Conservation (phyloP, 2,113 vertebrate genomes). For the Microtus pennsylvanicus region DNA sequence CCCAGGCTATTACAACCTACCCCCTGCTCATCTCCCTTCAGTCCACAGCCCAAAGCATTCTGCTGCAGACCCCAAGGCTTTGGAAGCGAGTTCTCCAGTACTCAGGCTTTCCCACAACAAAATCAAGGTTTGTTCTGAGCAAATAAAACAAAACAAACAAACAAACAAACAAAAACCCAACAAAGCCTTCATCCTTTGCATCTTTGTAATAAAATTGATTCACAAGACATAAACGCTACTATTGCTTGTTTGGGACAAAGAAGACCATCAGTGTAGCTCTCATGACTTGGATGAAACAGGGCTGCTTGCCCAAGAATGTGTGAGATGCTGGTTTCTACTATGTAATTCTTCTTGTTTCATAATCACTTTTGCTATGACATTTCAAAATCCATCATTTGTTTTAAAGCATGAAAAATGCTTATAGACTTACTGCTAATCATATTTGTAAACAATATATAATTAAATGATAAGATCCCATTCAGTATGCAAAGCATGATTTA, state of each 20-base stretch:
- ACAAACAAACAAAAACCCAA: no score
- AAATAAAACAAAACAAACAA: no score
- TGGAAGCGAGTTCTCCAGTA: no score
- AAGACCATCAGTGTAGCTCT: rapidly evolving
- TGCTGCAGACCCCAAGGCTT: no score
- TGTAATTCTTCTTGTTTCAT: background rate
- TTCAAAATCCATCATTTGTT: background rate
- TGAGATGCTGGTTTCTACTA: background rate
- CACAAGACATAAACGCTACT: background rate
- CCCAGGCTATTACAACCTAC: no score
- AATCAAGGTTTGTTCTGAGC: no score
- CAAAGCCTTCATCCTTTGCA: slow-evolving; percentile 45
- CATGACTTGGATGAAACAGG: background rate
- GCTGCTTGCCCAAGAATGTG: background rate
- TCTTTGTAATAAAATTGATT: background rate
- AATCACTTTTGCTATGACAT: background rate
- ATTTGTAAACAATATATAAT: slow-evolving; percentile 57
- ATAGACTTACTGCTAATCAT: background rate
- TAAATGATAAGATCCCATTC: slow-evolving; percentile 27
- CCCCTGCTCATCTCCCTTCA: no score
- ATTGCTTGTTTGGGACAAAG: background rate
- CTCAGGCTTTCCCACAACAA: no score
- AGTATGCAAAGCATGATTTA: background rate
- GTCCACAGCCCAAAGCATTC: no score
- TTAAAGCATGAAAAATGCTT: slow-evolving; percentile 15